These are phyloP conservation scores for Sprattus sprattus DNA, from an alignment of 2,113 vertebrate genomes.

Conservation along the genomic window DNA sequence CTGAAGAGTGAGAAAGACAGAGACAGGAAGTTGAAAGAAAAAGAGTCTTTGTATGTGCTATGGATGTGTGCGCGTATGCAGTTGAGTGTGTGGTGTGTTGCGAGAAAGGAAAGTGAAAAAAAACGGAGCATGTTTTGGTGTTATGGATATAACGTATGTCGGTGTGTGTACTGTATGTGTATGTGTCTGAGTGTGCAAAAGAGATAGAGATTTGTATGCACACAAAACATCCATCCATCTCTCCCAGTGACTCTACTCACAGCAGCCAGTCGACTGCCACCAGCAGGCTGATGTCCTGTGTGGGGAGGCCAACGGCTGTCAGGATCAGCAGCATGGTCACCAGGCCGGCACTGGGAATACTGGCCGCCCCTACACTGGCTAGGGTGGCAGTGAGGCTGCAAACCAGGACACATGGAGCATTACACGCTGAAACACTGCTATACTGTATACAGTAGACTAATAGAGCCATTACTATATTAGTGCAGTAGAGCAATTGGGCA, in stretches of 20 bases:
- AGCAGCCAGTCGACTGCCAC: slow-evolving; percentile 98
- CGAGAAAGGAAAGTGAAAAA: not conserved
- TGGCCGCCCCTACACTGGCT: slow-evolving; percentile 94
- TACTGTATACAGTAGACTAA: not conserved
- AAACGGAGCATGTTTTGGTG: not conserved
- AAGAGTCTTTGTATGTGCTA: not conserved
- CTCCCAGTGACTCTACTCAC: slow-evolving; percentile 74
- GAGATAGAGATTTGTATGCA: not conserved
- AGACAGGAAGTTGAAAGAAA: no score
- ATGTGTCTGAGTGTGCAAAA: not conserved
- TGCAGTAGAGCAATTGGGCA: no score
- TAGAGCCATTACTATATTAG: not conserved
- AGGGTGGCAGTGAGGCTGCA: slow-evolving; percentile 92
- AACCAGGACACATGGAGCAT: slow-evolving; percentile 23
- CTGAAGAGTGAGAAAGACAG: no score
- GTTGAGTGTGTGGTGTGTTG: not conserved
- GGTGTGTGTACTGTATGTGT: not conserved
- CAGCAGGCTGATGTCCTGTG: slow-evolving; percentile 96
- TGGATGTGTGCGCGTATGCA: not conserved
- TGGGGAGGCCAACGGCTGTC: slow-evolving; percentile 94
- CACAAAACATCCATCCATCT: not conserved
- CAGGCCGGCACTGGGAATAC: slow-evolving; percentile 94
- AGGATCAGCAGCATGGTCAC: slow-evolving; percentile 98
- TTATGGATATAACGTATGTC: no score
- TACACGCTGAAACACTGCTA: not conserved